Base-by-base conservation (phyloP, 1,140 invertebrate species). In the Antheraea pernyi region DNA sequence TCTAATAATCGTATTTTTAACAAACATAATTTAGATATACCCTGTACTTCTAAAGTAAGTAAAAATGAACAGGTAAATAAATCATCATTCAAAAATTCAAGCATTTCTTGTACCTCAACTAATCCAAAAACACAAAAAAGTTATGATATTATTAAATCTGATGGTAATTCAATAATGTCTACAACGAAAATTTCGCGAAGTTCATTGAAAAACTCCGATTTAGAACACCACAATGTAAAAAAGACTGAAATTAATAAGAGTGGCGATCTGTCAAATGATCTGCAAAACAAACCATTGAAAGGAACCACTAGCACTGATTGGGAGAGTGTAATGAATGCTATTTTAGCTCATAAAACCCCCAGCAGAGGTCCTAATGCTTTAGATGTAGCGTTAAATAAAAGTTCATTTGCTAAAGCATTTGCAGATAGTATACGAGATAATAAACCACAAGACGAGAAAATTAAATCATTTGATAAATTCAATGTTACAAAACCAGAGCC, bases 321-420 rank as follows among this genome's bases (percentile, higher is more conserved):
- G 87, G 74, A 84, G 74, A 81, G 72, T n/a, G 88, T 91, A 4
- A 82, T 90, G 79, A 71, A 88, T 71, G 87, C 80, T 68, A 70
- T 91, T 36, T 70, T 81, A 69, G 78, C 83, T 64, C 84, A 86
- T 22, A 90, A 89, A 72, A 91, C 89, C 13, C 86, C 88, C 5
- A 84, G 75, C 48, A 75, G 86, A 72, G 87, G 82, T 10, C 83
- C 83, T 3, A 88, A 83, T 61, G 85, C 85, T 10, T 76, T 86
- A 16, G 83, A 88, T 61, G 66, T 87, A 63, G 78, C 76, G 19
- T 78, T 90, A 60, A 86, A 88, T 30, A 89, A 81, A 76, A 79
- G 80, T 68, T 74, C 70, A 16, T 72, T 79, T 70, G 65, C 75
- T 59, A 77, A 75, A 37, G 58, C 74, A 59, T 68, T 68, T 42